These are phyloP conservation scores for Hedychridium roseum DNA, from an alignment of 2,888 invertebrate genomes.

Conservation along the genomic window DNA sequence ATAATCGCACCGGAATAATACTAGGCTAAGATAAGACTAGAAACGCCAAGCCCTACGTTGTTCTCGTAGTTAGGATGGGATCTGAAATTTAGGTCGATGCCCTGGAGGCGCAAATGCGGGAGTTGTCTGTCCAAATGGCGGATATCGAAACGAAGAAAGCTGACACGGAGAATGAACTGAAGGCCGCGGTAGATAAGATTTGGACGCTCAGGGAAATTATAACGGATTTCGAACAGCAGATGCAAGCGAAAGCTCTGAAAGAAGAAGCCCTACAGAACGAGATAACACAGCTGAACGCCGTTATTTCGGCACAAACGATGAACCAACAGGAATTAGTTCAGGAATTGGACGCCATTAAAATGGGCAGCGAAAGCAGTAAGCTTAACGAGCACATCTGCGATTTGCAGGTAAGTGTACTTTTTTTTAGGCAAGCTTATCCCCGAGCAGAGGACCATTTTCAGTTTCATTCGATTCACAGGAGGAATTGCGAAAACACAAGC, in stretches of 20 bases:
- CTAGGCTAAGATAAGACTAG: no score
- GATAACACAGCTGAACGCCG: conserved; percentile 67
- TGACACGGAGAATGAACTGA: conserved; percentile 75
- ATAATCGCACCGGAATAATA: no score
- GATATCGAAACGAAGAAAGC: conserved; percentile 72
- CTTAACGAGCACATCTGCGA: conserved; percentile 64
- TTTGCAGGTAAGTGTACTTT: conserved; percentile 61
- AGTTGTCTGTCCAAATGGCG: conserved; percentile 71
- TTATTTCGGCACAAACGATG: conserved; percentile 68
- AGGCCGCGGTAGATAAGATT: conserved; percentile 80
- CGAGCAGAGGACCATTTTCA: conserved; percentile 2
- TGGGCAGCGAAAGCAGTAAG: conserved; percentile 63
- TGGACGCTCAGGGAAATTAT: conserved; percentile 80
- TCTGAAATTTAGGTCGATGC: conserved; percentile 87
- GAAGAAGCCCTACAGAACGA: conserved; percentile 72
- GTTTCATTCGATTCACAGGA: conserved; percentile 51
- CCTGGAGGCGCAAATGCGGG: conserved; percentile 78
- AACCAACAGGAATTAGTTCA: conserved; percentile 68
- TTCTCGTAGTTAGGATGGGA: no score
- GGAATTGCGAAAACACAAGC: conserved; percentile 65
- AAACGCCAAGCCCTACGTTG: no score
- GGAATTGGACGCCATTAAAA: conserved; percentile 67
- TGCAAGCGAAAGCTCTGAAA: conserved; percentile 72
- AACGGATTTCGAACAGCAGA: conserved; percentile 77
- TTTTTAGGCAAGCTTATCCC: neutral